A percentile compares a stretch with the other conserved stretches of the same genome.
phyloP scores from a whole-genome alignment of 2,113 vertebrate genomes.

The Corapipo altera region DNA sequence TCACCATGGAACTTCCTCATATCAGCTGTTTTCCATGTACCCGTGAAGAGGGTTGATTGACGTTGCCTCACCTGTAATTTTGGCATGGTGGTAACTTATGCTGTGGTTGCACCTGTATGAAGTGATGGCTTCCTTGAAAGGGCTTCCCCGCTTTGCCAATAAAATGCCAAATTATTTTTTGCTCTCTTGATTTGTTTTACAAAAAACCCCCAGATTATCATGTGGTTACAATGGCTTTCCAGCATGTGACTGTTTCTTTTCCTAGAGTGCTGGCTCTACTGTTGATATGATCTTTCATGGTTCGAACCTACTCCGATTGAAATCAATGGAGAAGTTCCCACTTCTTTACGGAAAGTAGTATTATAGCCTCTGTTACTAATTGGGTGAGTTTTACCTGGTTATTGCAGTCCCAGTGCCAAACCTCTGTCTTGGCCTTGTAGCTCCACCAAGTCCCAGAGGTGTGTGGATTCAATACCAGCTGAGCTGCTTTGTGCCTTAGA shows the following conservation, averaged over 20 bases:
- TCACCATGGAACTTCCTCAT: background rate
- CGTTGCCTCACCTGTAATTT: background rate
- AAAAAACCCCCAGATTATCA: background rate
- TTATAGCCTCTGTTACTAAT: background rate
- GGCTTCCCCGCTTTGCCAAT: background rate
- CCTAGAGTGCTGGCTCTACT: background rate
- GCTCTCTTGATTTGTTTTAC: background rate
- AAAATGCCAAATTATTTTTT: slow-evolving; percentile 23
- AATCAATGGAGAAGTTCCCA: background rate
- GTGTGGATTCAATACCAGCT: background rate
- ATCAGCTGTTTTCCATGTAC: background rate
- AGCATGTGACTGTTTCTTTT: background rate
- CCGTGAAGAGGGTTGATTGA: background rate
- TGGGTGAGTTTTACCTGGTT: background rate
- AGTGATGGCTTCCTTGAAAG: background rate
- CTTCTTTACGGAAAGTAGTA: background rate
- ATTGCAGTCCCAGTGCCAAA: background rate
- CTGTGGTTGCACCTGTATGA: slow-evolving; percentile 1
- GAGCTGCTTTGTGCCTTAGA: background rate
- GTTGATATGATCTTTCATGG: background rate
- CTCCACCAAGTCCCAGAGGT: background rate
- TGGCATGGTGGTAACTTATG: background rate
- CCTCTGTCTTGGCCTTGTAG: background rate
- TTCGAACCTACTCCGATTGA: background rate
- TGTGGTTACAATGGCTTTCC: slow-evolving; percentile 18